Base-by-base conservation (phyloP, 2,113 vertebrate genomes). In the Jaculus jaculus region DNA sequence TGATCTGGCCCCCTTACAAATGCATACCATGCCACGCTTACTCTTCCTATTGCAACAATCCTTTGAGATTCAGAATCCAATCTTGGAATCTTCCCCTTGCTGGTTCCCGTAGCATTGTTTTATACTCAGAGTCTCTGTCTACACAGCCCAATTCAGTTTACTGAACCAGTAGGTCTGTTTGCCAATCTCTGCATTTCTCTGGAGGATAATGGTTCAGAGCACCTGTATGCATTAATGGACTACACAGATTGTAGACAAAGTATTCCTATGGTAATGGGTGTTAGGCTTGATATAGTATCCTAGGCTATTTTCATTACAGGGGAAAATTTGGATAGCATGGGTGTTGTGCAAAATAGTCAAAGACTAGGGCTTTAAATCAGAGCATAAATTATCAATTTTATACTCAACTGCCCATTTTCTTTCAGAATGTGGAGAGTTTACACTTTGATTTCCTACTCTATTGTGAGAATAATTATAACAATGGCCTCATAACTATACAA, bases 51-150 rank as follows among this genome's bases (percentile, higher is more conserved):
- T 51, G 80, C 71, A 88, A 58, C 4, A 82, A 63, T 81, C 47
- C 51, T n/a, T 82, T 0, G 1, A 93, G 58, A 87, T 15, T 65
- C 37, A 74, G 63, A 42, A 87, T 82, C 81, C 26, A 80, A 17
- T 13, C 16, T 88, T 85, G 32, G 60, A 96, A 90, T 4, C 26
- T 61, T 71, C 73, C 83, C 39, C 68, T 93, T 74, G 58, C 54
- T 73, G 82, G 65, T 78, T 90, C 11, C 54, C 26, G 71, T 83
- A 78, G 58, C 26, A 30, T 39, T 13, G 4, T n/a, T 17, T 47
- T 77, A 16, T 8, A 81, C 75, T 82, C 71, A 12, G 47, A 78
- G 11, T 65, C 4, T 82, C 13, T 15, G 23, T 81, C 37, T 84
- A 6, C 47, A 28, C 63, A 37, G 42, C 24, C 32, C 17, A 47